phyloP scores from a whole-genome alignment of 2,797 vertebrate species.

The Macropodus opercularis region DNA sequence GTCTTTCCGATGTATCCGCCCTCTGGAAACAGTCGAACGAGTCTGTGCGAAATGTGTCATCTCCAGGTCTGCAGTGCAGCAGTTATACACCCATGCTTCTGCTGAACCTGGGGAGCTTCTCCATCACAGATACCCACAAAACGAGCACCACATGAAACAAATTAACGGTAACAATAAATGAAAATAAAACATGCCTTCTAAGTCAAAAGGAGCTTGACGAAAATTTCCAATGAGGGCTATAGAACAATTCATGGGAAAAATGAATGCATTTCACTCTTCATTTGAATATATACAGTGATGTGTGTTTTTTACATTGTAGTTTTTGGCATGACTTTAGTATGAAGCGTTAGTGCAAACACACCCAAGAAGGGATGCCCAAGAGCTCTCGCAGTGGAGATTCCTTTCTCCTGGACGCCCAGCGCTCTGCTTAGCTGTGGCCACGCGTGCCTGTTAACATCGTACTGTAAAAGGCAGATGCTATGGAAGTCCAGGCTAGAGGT shows the following conservation, averaged over 20 bases:
- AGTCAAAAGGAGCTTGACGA: conserved; percentile 63
- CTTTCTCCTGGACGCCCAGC: conserved; percentile 61
- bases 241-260: conserved; percentile 61
- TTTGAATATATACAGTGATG: conserved; percentile 54
- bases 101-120: conserved; percentile 37
- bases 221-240: conserved; percentile 66
- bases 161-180: background rate
- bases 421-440: conserved; percentile 71
- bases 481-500: conserved; percentile 66
- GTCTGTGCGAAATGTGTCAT: conserved; percentile 48
- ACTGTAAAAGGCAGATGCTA: conserved; percentile 78
- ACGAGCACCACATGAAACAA: conserved; percentile 28
- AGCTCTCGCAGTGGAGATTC: conserved; percentile 65
- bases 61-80: conserved; percentile 52
- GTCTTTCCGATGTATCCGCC: conserved; percentile 60
- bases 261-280: conserved; percentile 73
- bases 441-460: conserved; percentile 79
- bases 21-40: conserved; percentile 52
- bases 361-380: conserved; percentile 66
- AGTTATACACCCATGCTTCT: conserved; percentile 44
- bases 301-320: conserved; percentile 71
- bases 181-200: conserved; percentile 59
- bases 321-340: conserved; percentile 69
- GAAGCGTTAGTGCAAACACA: conserved; percentile 65
- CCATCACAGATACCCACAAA: conserved; percentile 27